Evolutionary conservation across 1,140 invertebrate species (phyloP), one percentile per base, ranked within the genome.

Genomic region (Orussus abietinus): DNA sequence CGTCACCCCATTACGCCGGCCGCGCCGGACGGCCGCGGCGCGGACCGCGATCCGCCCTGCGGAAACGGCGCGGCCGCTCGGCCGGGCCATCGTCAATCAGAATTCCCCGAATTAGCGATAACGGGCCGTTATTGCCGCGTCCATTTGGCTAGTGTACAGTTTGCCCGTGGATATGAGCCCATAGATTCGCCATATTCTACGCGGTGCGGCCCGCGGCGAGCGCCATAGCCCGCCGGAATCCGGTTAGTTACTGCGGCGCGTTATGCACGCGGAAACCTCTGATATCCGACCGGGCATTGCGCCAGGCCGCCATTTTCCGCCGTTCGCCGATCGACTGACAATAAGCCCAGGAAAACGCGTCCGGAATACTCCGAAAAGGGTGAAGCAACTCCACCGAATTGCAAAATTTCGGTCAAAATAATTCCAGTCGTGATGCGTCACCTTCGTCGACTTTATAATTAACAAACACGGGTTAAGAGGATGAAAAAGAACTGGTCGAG

Each of bases 91-190:
- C 71, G 71, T 74, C 71, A 70, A 74, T 74, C 71, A 74, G 69
- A 72, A 74, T 74, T 70, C 62, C 67, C 66, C 71, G 69, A 72
- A 74, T 74, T 74, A 74, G 66, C 69, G 69, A 71, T 74, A 72
- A 74, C 68, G 69, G 69, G 64, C 66, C 64, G 66, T 72, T 74
- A 72, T 74, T 72, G 68, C 69, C 59, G 63, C 65, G 67, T 74
- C 71, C 71, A 72, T 74, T 74, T 72, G 68, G 66, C 68, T 67
- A 61, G 66, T 63, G 65, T 64, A 68, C 61, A 66, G 68, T 64
- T 68, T 59, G 63, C 53, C 57, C 52, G 59, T 59, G 65, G 57
- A 74, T 71, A 72, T 62, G 68, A 71, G 62, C 64, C 61, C 68
- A 72, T 72, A 73, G 66, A 72, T 73, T 71, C 59, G 55, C 66